Conservation (phyloP, 2,797 vertebrate genomes). For the Manis javanica region DNA sequence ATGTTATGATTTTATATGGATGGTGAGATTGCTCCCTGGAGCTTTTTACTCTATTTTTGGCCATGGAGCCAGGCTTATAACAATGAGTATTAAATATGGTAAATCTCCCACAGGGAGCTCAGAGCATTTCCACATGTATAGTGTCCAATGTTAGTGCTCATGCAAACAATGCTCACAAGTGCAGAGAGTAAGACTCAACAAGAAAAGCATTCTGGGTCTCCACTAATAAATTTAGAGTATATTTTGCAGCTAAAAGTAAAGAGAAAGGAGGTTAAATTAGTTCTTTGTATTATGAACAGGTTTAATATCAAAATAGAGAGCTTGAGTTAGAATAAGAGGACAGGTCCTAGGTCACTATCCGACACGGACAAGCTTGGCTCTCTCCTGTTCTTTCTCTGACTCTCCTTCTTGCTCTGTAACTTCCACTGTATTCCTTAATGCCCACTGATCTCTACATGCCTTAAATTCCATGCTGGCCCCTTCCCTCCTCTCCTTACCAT, state of each 20-base stretch:
- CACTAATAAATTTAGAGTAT: neutral
- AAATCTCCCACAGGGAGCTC: conserved; percentile 13
- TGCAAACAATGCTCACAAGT: neutral
- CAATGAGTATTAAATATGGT: conserved; percentile 30
- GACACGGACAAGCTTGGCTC: neutral
- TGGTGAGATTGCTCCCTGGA: conserved; percentile 46
- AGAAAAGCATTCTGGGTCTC: neutral
- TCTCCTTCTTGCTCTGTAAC: neutral
- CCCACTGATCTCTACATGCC: neutral
- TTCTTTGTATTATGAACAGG: neutral
- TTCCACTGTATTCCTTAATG: neutral
- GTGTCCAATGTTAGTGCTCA: neutral
- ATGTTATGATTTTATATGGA: conserved; percentile 30
- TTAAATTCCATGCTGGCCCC: neutral
- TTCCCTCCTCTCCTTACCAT: neutral
- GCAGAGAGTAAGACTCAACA: neutral
- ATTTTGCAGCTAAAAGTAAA: neutral
- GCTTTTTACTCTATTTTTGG: neutral
- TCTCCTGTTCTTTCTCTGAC: neutral
- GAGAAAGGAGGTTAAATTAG: neutral
- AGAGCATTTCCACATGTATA: neutral
- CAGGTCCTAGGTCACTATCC: neutral
- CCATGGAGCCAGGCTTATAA: conserved; percentile 43
- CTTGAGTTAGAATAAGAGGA: neutral
- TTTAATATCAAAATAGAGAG: neutral